Percentiles rank a stretch among this genome's conserved stretches.
Evolutionary conservation across 1,140 invertebrate species (phyloP).

Genomic region (Lepidurus arcticus): DNA sequence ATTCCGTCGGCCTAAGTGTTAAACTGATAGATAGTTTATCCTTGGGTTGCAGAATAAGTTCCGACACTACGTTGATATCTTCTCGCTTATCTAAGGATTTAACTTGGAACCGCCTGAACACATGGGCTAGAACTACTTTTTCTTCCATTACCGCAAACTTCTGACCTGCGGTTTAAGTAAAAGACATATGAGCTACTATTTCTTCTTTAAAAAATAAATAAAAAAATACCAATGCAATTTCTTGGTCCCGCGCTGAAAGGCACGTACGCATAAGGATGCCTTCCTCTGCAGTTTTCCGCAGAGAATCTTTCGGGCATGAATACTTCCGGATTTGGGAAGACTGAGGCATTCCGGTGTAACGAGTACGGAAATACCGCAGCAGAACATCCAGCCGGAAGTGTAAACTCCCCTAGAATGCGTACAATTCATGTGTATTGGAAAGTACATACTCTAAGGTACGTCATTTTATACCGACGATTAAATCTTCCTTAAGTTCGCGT

Average conservation of each 20-base stretch:
- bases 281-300: conserved; percentile 50
- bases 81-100: conserved; percentile 54
- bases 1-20: neutral
- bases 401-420: conserved; percentile 19
- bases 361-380: conserved; percentile 49
- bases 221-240: conserved; percentile 61
- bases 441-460: neutral
- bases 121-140: conserved; percentile 50
- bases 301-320: conserved; percentile 52
- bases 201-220: neutral
- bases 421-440: neutral
- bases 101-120: conserved; percentile 45
- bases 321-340: conserved; percentile 59
- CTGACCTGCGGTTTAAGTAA: conserved; percentile 43
- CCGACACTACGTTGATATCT: conserved; percentile 67
- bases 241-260: conserved; percentile 70
- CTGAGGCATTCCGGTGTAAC: conserved; percentile 46
- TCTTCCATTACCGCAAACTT: conserved; percentile 53
- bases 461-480: conserved; percentile 32
- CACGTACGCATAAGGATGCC: conserved; percentile 61
- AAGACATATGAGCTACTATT: neutral
- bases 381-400: conserved; percentile 45
- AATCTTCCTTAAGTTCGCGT: conserved; percentile 41
- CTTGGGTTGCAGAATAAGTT: conserved; percentile 70
- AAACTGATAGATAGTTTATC: conserved; percentile 35